Evolutionary conservation across 2,888 invertebrate genomes (phyloP).

Genomic region (Drosophila leonis): DNA sequence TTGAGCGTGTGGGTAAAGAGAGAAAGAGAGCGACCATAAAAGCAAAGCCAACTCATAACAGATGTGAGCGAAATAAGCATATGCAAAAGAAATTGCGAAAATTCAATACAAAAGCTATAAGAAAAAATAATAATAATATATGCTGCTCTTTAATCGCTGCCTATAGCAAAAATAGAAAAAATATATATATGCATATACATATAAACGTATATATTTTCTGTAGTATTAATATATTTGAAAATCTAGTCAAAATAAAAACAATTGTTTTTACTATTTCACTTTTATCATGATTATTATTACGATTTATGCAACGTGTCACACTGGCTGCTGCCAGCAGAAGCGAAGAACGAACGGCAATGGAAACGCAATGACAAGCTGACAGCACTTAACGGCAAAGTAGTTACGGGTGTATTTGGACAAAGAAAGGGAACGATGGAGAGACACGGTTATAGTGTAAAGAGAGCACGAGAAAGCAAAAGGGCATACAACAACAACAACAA

Average conservation of each 20-base stretch:
- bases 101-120: conserved; percentile 42
- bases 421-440: conserved; percentile 17
- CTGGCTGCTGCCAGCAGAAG: conserved; percentile 46
- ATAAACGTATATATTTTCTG: conserved; percentile 27
- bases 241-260: conserved; percentile 54
- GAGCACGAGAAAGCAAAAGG: conserved; percentile 52
- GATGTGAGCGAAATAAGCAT: conserved; percentile 46
- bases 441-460: conserved; percentile 22
- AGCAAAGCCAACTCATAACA: conserved; percentile 33
- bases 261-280: conserved; percentile 32
- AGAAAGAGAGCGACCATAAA: conserved; percentile 23
- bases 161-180: conserved; percentile 32
- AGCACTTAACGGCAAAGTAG: conserved; percentile 73
- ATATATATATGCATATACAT: conserved; percentile 30
- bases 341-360: conserved; percentile 58
- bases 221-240: conserved; percentile 33
- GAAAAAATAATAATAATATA: conserved; percentile 31
- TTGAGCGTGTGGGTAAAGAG: conserved; percentile 26
- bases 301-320: conserved; percentile 83
- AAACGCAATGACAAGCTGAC: conserved; percentile 71
- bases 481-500: conserved; percentile 33
- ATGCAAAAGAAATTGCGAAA: conserved; percentile 66
- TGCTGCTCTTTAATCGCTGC: conserved; percentile 22
- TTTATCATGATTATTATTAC: conserved; percentile 71
- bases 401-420: conserved; percentile 40